Percentiles rank a stretch among this genome's conserved stretches.
phyloP scores from a whole-genome alignment of 2,797 vertebrate genomes.

The Masticophis lateralis region DNA sequence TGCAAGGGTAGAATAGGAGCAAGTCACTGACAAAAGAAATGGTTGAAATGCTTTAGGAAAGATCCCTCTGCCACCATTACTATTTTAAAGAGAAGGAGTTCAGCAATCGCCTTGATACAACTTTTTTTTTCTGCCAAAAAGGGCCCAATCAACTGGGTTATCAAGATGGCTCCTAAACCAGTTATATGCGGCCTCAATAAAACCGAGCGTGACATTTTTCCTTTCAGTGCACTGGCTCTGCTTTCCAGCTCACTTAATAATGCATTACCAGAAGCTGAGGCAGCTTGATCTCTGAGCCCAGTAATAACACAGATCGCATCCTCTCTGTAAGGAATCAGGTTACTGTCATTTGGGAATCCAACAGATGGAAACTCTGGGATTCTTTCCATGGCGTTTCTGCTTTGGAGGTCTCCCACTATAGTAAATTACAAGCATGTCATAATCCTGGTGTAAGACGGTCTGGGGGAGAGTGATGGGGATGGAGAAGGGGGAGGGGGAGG shows the following conservation, averaged over 20 bases:
- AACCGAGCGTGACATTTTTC: conserved; percentile 21
- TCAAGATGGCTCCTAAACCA: background rate
- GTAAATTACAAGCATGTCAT: conserved; percentile 62
- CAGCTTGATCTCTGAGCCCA: conserved; percentile 45
- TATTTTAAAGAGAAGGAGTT: background rate
- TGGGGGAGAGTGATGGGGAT: background rate
- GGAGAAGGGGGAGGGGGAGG: no score
- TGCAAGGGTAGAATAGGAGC: background rate
- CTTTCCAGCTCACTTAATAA: conserved; percentile 56
- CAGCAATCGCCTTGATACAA: no score
- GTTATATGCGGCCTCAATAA: background rate
- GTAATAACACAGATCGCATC: conserved; percentile 42
- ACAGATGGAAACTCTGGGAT: conserved; percentile 70
- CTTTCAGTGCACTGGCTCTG: background rate
- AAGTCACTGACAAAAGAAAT: conserved; percentile 2
- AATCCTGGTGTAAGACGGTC: conserved; percentile 42
- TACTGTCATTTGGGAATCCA: conserved; percentile 66
- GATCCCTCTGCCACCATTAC: no score
- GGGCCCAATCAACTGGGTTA: background rate
- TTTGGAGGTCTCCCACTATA: conserved; percentile 61
- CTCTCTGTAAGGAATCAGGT: conserved; percentile 41
- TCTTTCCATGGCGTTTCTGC: conserved; percentile 68
- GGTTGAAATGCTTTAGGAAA: conserved; percentile 2
- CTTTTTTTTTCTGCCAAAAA: background rate
- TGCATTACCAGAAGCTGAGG: conserved; percentile 53